These are phyloP conservation scores for Parascotia fuliginaria DNA, from an alignment of 2,888 invertebrate species.

Conservation along the genomic window DNA sequence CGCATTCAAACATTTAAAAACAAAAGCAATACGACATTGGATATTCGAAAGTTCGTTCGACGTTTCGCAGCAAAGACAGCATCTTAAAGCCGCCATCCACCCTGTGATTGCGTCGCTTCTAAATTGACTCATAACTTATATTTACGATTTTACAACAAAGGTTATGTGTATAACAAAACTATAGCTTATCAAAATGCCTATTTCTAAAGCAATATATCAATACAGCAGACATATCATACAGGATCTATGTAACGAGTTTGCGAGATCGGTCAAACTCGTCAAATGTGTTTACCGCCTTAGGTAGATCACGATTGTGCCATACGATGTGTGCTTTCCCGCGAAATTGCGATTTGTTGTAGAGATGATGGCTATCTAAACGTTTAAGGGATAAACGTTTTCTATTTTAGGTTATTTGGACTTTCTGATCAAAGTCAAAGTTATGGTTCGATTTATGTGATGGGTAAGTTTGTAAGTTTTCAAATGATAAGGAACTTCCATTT, in stretches of 20 bases:
- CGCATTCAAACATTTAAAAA: too few relatives aligned
- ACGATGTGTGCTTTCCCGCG: conserved; percentile 56
- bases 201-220: background rate
- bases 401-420: conserved; percentile 42
- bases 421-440: conserved; percentile 26
- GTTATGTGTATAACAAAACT: background rate
- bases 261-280: conserved; percentile 18
- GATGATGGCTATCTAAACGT: conserved; percentile 56
- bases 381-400: conserved; percentile 58
- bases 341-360: conserved; percentile 56
- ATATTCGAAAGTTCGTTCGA: too few relatives aligned
- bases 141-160: background rate
- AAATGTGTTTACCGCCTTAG: conserved; percentile 39
- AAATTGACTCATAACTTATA: too few relatives aligned
- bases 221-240: conserved; percentile 10
- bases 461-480: too few relatives aligned
- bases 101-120: too few relatives aligned
- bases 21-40: too few relatives aligned
- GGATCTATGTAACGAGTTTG: conserved; percentile 5
- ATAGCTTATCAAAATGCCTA: background rate
- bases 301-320: conserved; percentile 51
- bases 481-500: too few relatives aligned
- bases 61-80: too few relatives aligned
- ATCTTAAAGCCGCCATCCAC: too few relatives aligned
- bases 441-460: conserved; percentile 15